Percentiles rank a stretch among this genome's conserved stretches.
phyloP scores from a whole-genome alignment of 2,797 vertebrate genomes.

The Lutjanus argentimaculatus region DNA sequence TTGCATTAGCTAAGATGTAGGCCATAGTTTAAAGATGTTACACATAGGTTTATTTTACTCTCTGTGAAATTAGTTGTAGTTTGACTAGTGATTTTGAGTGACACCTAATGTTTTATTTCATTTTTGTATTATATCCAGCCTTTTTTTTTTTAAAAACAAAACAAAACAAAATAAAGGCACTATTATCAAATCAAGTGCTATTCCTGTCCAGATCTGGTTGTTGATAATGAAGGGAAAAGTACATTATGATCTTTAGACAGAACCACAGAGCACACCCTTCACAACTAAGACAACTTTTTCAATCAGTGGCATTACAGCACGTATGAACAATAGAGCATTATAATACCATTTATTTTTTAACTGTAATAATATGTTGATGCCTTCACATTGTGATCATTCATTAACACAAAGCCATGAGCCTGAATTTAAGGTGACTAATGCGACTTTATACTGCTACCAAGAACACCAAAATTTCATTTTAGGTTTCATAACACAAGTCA shows the following conservation, averaged over 20 bases:
- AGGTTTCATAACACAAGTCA: constrained; percentile 58
- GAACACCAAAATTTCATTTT: constrained; percentile 30
- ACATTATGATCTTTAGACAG: constrained; percentile 69
- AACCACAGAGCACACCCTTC: constrained; percentile 72
- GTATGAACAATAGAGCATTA: neutral
- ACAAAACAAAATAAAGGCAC: constrained; percentile 11
- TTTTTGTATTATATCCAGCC: constrained; percentile 13
- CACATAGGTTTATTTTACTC: neutral
- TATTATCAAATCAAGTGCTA: constrained; percentile 77
- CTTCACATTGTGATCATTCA: constrained; percentile 1
- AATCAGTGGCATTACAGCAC: constrained; percentile 9
- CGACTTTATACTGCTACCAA: constrained; percentile 14
- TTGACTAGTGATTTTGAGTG: neutral
- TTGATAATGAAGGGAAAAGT: constrained; percentile 61
- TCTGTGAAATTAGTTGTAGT: constrained; percentile 1
- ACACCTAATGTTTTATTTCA: neutral
- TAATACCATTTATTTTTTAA: constrained; percentile 5
- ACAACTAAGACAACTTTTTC: constrained; percentile 38
- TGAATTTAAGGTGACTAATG: neutral
- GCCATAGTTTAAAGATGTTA: constrained; percentile 3
- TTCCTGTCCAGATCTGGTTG: constrained; percentile 71
- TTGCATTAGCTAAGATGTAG: neutral
- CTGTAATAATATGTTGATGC: constrained; percentile 12
- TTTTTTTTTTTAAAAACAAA: neutral
- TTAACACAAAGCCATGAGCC: neutral